phyloP scores from a whole-genome alignment of 2,797 vertebrate species.

The Sorex maritimensis region DNA sequence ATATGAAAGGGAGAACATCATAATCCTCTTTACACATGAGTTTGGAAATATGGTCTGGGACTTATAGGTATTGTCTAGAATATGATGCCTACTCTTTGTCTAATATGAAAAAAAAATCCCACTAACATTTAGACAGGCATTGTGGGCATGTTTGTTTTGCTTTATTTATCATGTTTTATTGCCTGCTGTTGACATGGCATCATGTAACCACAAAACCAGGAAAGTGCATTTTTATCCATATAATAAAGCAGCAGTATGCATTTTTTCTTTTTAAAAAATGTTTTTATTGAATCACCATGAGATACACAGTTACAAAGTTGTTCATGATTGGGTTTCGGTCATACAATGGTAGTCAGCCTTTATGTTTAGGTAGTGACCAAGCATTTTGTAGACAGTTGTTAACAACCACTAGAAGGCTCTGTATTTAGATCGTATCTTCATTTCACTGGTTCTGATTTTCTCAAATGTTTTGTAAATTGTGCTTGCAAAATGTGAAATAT shows the following conservation, averaged over 20 bases:
- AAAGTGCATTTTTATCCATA: conserved; percentile 26
- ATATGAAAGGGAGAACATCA: neutral
- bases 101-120: neutral
- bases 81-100: conserved; percentile 25
- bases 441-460: conserved; percentile 49
- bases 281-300: no score
- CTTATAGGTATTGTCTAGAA: neutral
- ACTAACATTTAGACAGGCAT: conserved; percentile 6
- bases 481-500: neutral
- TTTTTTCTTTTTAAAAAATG: neutral
- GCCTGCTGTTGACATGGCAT: conserved; percentile 10
- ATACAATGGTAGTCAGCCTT: neutral
- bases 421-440: neutral
- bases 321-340: no score
- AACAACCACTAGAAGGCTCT: neutral
- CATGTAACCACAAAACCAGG: neutral
- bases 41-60: neutral
- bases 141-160: neutral
- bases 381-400: neutral
- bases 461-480: conserved; percentile 26
- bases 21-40: neutral
- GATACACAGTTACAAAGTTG: no score
- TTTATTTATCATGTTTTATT: conserved; percentile 43
- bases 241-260: neutral
- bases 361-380: conserved; percentile 20